Percentiles rank a stretch among this genome's conserved stretches.
Conservation (phyloP, 2,113 vertebrate species). For the Empidonax alnorum region DNA sequence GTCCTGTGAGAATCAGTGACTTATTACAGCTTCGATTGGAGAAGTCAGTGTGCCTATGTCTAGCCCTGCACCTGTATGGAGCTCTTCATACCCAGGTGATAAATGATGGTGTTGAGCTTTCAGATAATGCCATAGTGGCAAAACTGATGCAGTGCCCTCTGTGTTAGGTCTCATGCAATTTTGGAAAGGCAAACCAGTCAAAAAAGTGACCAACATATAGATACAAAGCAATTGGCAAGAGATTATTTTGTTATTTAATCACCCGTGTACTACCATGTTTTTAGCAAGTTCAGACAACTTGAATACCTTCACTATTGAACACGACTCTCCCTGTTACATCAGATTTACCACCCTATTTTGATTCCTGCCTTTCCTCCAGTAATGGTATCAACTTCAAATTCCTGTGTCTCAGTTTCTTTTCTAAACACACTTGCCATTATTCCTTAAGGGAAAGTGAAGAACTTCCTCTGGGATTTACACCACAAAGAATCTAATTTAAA, state of each 20-base stretch:
- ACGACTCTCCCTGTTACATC: not conserved
- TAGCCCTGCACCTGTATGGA: not conserved
- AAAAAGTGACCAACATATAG: rapidly evolving
- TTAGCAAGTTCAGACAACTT: not conserved
- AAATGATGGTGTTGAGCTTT: not conserved
- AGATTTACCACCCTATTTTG: not conserved
- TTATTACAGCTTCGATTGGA: not conserved
- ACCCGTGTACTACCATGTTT: not conserved
- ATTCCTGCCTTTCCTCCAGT: not conserved
- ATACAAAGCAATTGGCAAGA: not conserved
- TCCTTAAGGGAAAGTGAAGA: not conserved
- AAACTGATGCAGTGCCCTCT: not conserved
- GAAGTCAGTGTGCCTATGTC: not conserved
- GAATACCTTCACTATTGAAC: not conserved
- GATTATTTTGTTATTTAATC: not conserved
- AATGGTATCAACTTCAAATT: not conserved
- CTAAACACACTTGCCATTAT: not conserved
- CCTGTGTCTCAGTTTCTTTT: not conserved
- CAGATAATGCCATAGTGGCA: not conserved
- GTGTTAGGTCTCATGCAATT: not conserved
- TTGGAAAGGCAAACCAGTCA: not conserved
- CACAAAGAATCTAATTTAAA: slow-evolving; percentile 28
- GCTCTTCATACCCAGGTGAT: not conserved
- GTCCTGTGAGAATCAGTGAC: not conserved
- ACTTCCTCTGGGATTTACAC: not conserved